Evolutionary conservation across 1,140 invertebrate species (phyloP), one percentile per base, ranked within the genome.

Genomic region (Ridgeia piscesae): DNA sequence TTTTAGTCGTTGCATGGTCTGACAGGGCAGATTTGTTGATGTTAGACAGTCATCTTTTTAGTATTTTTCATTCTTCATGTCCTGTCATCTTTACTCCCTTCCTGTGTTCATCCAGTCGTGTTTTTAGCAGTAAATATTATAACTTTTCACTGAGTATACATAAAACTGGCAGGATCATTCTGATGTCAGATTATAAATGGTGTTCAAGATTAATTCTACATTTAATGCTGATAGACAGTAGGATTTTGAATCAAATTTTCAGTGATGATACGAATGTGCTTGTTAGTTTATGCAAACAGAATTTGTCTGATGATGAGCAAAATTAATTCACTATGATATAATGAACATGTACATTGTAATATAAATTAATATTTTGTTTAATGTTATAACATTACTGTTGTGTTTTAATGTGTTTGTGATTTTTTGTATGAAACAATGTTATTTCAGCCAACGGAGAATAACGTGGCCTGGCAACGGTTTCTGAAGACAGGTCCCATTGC

Each of bases 401-500:
- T 77, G 11, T 77, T 14, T 77, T 90, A 33, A 8, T 90, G 9
- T 34, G 35, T 90, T 42, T 33, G n/a, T 34, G 31, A 34, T 14
- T 90, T 90, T 90, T 2, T 90, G n/a, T 90, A 31, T 90, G 35
- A 90, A 42, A 42, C 33, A 4, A 17, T 33, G 33, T 35, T 33
- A 92, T 96, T 97, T 91, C 95, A 98, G 97, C 96, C 96, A 88
- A 96, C 95, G 34, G 97, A 97, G 93, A 99, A 99, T 95, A 96
- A 97, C 77, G 98, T 98, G 50, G 99, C 99, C 0, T 99, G 99
- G 98, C 99, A 99, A 96, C 97, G 98, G 93, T 99, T 99, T 96
- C 96, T 99, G 92, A 98, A 98, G 1, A 97, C 97, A 33, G 99
- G 99, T 6, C 98, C 98, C 0, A 97, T 99, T 48, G 99, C 99